These are phyloP conservation scores for Columba guinea DNA, from an alignment of 2,797 vertebrate genomes.

Conservation along the genomic window DNA sequence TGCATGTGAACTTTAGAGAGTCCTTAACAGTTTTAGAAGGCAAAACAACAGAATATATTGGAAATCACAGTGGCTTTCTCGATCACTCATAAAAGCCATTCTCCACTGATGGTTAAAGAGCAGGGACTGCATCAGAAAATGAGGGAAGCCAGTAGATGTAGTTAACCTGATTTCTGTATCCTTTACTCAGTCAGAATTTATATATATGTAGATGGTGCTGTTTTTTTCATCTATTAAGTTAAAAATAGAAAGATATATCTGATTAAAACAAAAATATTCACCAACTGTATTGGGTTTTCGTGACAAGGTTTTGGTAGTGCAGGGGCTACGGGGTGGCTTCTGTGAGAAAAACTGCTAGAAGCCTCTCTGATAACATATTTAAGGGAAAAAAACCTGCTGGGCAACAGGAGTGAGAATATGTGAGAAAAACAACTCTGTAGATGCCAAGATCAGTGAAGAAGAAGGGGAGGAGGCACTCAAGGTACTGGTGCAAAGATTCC, in stretches of 20 bases:
- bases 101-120: background rate
- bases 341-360: background rate
- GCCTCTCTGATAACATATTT: background rate
- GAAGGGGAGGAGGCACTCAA: background rate
- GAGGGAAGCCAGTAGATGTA: background rate
- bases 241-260: background rate
- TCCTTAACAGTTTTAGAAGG: background rate
- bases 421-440: background rate
- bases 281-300: background rate
- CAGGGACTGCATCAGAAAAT: background rate
- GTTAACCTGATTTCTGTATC: background rate
- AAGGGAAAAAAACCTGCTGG: fast-evolving
- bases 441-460: background rate
- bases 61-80: background rate
- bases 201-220: background rate
- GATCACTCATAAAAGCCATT: background rate
- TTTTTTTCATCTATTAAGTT: background rate
- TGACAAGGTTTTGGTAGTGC: background rate
- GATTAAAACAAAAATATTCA: background rate
- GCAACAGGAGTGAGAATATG: background rate
- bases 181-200: background rate
- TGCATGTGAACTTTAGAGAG: background rate
- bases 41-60: background rate
- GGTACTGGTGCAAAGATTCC: background rate
- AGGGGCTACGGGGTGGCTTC: background rate